phyloP scores from a whole-genome alignment of 2,113 vertebrate genomes.

The Motacilla tschutschensis region DNA sequence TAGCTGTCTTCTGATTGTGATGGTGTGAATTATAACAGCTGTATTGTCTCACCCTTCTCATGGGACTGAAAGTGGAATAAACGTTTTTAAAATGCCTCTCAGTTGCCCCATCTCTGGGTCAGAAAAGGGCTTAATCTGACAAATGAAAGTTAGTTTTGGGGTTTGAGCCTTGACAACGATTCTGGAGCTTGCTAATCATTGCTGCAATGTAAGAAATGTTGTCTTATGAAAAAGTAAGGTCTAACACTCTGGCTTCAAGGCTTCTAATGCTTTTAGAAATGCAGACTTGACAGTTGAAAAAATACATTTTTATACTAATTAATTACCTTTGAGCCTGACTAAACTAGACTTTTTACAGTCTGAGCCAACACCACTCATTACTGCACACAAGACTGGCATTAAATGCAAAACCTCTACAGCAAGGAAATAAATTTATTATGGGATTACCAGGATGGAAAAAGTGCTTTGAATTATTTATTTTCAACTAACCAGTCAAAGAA shows the following conservation, averaged over 20 bases:
- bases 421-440: neutral
- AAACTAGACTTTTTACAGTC: neutral
- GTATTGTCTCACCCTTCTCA: neutral
- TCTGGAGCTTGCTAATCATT: neutral
- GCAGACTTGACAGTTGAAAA: neutral
- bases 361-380: neutral
- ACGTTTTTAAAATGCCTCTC: neutral
- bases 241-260: neutral
- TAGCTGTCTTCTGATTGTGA: neutral
- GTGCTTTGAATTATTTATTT: slow-evolving; percentile 42
- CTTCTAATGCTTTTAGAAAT: neutral
- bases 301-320: neutral
- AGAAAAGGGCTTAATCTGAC: neutral
- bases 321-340: neutral
- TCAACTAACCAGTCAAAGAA: neutral
- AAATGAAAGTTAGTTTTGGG: neutral
- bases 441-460: neutral
- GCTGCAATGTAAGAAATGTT: neutral
- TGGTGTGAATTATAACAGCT: neutral
- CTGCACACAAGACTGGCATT: neutral
- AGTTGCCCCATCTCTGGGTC: neutral
- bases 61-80: neutral
- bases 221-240: neutral
- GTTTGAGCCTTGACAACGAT: neutral
- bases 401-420: neutral